Base-by-base conservation (phyloP, 2,797 vertebrate species). In the Sebastes diploproa region DNA sequence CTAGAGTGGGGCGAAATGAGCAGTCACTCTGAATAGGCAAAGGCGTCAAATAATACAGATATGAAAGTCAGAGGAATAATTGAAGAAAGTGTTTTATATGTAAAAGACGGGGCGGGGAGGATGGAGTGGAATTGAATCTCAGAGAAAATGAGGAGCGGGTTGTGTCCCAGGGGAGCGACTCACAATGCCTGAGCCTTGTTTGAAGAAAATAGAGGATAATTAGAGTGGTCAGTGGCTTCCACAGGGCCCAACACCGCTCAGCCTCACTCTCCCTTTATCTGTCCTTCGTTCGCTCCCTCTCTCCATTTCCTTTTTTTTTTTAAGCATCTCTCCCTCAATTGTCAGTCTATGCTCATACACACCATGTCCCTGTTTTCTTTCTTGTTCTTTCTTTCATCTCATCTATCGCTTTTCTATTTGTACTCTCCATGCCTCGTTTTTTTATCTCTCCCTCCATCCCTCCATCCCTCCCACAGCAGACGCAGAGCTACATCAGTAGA, bases 21-120 rank as follows among this genome's bases (percentile, higher is more conserved):
- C 78, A 91, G 93, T 93, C 92, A 86, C 82, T 94, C 85, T 91
- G 91, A 94, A 95, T 91, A 76, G 92, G 86, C 87, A 68, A 75
- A 77, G 86, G 85, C 81, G 69, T 94, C 93, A 91, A 94, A 94
- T 91, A 94, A 95, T 94, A 90, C 90, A 94, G 93, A 94, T 92
- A 95, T 94, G 95, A 95, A 92, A 84, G 86, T 91, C 88, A 56
- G 89, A 82, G 81, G 87, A 94, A 96, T 96, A 95, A 96, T 95
- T 95, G 92, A 94, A 92, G 94, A 94, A 92, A 93, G 92, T 94
- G 94, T 95, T 96, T 96, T 95, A 95, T 95, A 96, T 95, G 95
- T 95, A 95, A 94, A 95, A 94, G 94, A 95, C 90, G 87, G 89
- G 80, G 46, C 46, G 46, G 46, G 89, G 85, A 88, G 88, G 90